Percentiles rank a stretch among this genome's conserved stretches.
Evolutionary conservation across 2,888 invertebrate genomes (phyloP).

Genomic region (Dolichopus griseipennis): DNA sequence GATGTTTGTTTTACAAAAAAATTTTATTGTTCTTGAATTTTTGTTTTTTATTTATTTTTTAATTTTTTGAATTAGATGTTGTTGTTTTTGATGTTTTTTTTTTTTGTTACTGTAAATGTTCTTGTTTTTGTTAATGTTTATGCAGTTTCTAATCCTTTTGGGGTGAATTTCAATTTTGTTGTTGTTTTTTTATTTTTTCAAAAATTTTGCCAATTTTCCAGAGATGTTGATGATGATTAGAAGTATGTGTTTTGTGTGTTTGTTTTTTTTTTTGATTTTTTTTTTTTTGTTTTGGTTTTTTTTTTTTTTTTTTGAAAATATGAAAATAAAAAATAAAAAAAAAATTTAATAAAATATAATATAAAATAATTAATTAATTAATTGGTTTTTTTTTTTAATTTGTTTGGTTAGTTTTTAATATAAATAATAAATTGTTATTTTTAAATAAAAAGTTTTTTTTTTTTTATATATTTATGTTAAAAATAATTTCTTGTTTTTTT

Average conservation of each 20-base stretch:
- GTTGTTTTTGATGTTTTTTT: background rate
- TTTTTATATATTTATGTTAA: conserved; percentile 21
- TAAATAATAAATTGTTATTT: conserved; percentile 15
- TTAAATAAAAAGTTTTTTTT: conserved; percentile 23
- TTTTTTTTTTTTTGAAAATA: conserved; percentile 19
- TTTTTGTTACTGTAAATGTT: background rate
- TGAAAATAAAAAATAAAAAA: conserved; percentile 12
- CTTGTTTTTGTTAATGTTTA: background rate
- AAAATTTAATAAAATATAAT: conserved; percentile 12
- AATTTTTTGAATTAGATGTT: background rate
- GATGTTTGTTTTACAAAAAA: background rate
- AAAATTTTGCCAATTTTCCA: background rate
- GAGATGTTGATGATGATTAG: background rate
- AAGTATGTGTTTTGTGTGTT: conserved; percentile 17
- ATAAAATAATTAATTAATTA: conserved; percentile 21
- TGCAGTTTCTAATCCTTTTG: background rate
- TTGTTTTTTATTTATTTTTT: background rate
- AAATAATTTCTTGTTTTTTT: conserved; percentile 9
- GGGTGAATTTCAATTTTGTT: background rate
- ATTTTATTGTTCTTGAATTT: background rate
- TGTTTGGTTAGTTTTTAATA: conserved; percentile 22
- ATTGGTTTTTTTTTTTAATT: conserved; percentile 22
- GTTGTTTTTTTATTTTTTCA: background rate
- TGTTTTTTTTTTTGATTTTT: conserved; percentile 21
- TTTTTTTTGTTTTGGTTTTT: conserved; percentile 22